Conservation (phyloP, 2,113 vertebrate species). For the Tragulus kanchil region DNA sequence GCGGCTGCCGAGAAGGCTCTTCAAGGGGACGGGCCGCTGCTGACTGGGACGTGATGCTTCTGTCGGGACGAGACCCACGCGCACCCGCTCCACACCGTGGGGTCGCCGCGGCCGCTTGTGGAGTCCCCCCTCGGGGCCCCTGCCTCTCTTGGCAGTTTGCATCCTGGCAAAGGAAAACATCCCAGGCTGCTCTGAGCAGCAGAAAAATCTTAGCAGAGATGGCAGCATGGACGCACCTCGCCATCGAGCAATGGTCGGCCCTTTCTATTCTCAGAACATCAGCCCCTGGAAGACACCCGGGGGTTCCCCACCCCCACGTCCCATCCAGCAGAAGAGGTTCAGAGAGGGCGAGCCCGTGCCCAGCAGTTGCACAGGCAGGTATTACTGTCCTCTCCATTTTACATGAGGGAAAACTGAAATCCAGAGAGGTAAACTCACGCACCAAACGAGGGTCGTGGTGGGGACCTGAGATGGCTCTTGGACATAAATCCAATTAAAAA, state of each 20-base stretch:
- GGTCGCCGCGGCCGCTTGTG: background rate
- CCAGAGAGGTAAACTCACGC: background rate
- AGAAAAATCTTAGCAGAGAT: background rate
- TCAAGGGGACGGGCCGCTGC: background rate
- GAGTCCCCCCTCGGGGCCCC: background rate
- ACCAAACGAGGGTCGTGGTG: background rate
- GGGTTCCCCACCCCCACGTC: background rate
- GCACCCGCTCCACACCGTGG: background rate
- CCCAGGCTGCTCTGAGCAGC: background rate
- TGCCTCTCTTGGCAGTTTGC: background rate
- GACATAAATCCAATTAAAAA: background rate
- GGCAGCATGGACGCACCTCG: fast-evolving
- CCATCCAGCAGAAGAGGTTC: background rate
- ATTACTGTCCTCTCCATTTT: no score
- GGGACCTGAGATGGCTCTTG: background rate
- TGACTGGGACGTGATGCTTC: background rate
- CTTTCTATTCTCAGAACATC: background rate
- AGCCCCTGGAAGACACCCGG: background rate
- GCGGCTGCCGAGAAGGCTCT: background rate
- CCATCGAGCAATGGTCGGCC: no score
- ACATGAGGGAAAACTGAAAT: background rate
- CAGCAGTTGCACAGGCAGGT: background rate
- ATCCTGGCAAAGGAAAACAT: background rate
- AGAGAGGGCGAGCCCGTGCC: background rate
- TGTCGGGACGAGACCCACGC: background rate